Evolutionary conservation across 2,113 vertebrate species (phyloP).

Genomic region (Lasiurus borealis): DNA sequence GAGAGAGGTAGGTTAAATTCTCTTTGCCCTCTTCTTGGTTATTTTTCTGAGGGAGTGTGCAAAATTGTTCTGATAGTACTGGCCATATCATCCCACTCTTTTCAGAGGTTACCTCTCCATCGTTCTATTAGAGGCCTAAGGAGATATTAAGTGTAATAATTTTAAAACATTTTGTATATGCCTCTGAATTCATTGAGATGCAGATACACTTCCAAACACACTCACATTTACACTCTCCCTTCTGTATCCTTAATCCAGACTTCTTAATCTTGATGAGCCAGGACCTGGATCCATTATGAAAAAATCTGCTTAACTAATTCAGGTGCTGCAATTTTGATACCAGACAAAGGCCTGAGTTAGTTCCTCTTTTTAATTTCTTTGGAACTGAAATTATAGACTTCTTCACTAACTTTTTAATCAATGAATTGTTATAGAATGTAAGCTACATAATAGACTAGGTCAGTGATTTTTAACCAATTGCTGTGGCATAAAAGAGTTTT

Average conservation of each 20-base stretch:
- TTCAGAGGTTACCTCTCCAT: not conserved
- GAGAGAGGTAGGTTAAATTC: slow-evolving; percentile 92
- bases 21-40: slow-evolving; percentile 36
- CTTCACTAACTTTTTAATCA: not conserved
- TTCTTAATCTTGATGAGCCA: not conserved
- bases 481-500: not conserved
- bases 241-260: not conserved
- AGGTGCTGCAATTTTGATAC: slow-evolving; percentile 20
- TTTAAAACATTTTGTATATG: not conserved
- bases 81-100: slow-evolving; percentile 17
- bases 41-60: slow-evolving; percentile 35
- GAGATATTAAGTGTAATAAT: slow-evolving; percentile 32
- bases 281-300: not conserved
- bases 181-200: slow-evolving; percentile 1
- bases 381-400: slow-evolving; percentile 25
- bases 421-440: not conserved
- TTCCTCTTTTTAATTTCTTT: slow-evolving; percentile 37
- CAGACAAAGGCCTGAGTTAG: not conserved
- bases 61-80: slow-evolving; percentile 43
- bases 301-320: slow-evolving; percentile 20
- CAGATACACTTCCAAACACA: not conserved
- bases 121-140: not conserved
- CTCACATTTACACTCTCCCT: not conserved
- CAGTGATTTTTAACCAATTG: not conserved
- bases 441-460: not conserved